Base-by-base conservation (phyloP, 2,113 vertebrate genomes). In the Nothobranchius furzeri region DNA sequence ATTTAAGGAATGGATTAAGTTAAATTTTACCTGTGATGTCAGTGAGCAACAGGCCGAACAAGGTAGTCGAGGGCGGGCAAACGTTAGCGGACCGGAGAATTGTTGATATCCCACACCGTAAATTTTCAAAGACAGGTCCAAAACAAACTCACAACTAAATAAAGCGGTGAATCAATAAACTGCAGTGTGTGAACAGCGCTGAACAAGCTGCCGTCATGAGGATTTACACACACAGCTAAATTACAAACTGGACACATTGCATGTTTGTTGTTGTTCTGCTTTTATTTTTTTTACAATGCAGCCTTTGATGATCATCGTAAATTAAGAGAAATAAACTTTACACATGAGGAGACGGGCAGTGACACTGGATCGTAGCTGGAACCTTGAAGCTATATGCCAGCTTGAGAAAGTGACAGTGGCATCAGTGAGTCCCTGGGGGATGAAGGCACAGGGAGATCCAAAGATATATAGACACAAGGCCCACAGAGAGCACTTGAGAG, bases 201-300 rank as follows among this genome's bases (percentile, higher is more conserved):
- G 82, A 86, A 79, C 82, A 78, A 75, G 57, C 79, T 68, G 74
- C 81, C 85, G 79, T 81, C 75, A 75, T 80, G 70, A 67, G 52
- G 64, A 82, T 66, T 60, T 47, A 51, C 30, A 67, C 69, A 64
- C 50, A 63, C 47, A 63, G 64, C 49, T 69, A 80, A 54, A 74
- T 79, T 70, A 63, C 47, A 46, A 0, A 15, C 17, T 46, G 36
- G 4, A 37, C 43, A 36, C 15, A 56, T 36, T 37, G 43, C 25
- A 42, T 46, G 55, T 60, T 43, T 62, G 57, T 68, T 45, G 78
- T 73, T 65, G 68, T 57, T 30, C 30, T 30, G 30, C 4, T 30
- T 30, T 30, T 20, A 20, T 20, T 20, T 20, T 20, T 20, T 37
- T 7, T 7, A 37, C 7, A 78, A 36, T 20, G 50, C 12, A 69